Evolutionary conservation across 2,888 invertebrate genomes (phyloP).

Genomic region (Seira musarum): DNA sequence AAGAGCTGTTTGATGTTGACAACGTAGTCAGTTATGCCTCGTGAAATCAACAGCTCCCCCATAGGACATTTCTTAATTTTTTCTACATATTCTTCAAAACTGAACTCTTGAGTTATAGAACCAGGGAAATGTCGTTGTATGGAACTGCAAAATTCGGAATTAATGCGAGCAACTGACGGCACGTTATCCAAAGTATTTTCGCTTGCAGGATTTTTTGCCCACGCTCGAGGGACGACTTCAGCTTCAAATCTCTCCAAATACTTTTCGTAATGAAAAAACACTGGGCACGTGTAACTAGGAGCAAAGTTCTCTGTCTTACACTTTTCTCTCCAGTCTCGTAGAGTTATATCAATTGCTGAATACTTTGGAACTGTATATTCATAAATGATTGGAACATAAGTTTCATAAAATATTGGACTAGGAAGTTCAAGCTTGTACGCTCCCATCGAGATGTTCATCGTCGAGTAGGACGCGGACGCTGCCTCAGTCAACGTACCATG

Average conservation of each 20-base stretch:
- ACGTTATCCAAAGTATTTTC: neutral
- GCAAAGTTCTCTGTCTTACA: constrained; percentile 63
- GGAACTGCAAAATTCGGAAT: constrained; percentile 52
- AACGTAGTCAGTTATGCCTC: constrained; percentile 53
- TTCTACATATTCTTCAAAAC: constrained; percentile 59
- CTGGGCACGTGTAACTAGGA: constrained; percentile 65
- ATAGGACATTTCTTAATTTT: constrained; percentile 49
- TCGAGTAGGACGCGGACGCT: neutral
- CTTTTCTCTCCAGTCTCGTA: constrained; percentile 65
- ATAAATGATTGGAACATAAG: constrained; percentile 60
- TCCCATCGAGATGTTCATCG: constrained; percentile 56
- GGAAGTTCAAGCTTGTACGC: constrained; percentile 48
- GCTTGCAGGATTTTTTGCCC: constrained; percentile 2
- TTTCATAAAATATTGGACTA: constrained; percentile 60
- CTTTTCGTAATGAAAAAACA: constrained; percentile 66
- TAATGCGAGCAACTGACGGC: constrained; percentile 25
- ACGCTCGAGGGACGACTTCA: constrained; percentile 59
- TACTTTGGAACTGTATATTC: constrained; percentile 61
- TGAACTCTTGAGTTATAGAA: constrained; percentile 53
- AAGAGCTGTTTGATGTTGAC: constrained; percentile 65
- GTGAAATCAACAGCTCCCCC: constrained; percentile 26
- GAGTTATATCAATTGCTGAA: constrained; percentile 57
- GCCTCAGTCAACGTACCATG: too few relatives aligned
- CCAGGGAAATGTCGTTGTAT: constrained; percentile 64
- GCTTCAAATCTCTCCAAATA: constrained; percentile 62